These are phyloP conservation scores for Cuniculus paca DNA, from an alignment of 2,797 vertebrate species.

Conservation along the genomic window DNA sequence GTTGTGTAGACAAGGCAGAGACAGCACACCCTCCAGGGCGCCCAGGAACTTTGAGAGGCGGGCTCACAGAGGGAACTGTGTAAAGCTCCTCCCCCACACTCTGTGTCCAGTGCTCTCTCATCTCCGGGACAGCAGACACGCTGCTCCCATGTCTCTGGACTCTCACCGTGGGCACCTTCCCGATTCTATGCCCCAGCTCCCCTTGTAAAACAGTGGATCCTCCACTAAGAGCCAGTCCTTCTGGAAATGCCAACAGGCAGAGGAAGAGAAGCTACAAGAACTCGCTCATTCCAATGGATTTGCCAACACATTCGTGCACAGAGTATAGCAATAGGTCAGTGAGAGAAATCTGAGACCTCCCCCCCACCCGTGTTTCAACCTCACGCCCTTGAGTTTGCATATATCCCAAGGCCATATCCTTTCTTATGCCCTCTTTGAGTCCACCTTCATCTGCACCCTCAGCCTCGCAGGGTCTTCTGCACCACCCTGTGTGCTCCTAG, in stretches of 20 bases:
- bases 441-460: neutral
- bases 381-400: neutral
- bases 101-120: neutral
- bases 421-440: neutral
- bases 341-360: neutral
- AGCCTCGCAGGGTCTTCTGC: fast-evolving
- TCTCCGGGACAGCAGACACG: neutral
- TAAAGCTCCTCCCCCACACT: neutral
- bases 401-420: neutral
- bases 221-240: neutral
- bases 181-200: neutral
- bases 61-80: neutral
- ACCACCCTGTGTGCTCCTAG: neutral
- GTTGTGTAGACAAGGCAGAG: neutral
- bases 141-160: neutral
- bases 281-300: neutral
- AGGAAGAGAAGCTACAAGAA: neutral
- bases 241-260: neutral
- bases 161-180: neutral
- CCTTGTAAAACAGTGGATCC: neutral
- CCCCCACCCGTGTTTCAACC: neutral
- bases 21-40: neutral
- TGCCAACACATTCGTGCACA: neutral
- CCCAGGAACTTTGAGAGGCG: neutral
- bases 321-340: neutral